Conservation (phyloP, 53 echinoderm and acorn worm genomes). For the Crossaster papposus region DNA sequence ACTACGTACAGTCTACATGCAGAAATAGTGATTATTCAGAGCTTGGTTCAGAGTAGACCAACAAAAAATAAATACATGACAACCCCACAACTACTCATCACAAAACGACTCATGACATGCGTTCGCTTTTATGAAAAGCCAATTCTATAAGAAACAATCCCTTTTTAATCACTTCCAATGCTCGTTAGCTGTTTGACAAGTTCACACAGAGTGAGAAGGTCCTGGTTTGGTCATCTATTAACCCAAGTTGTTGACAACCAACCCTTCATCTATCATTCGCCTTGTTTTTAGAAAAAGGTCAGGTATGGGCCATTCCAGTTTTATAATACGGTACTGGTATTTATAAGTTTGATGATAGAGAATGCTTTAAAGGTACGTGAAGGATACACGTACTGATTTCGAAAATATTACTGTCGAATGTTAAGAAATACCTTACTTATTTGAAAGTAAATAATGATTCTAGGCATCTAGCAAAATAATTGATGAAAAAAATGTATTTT, state of each 20-base stretch:
- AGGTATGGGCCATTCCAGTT: not conserved
- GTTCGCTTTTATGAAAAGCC: not conserved
- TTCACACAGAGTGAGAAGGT: not conserved
- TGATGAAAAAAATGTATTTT: too few species aligned
- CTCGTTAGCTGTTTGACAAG: not conserved
- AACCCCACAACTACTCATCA: not conserved
- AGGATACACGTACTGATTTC: too few species aligned
- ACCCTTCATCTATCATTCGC: slow-evolving; percentile 6
- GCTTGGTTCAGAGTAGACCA: too few species aligned
- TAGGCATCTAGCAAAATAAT: too few species aligned
- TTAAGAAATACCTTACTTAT: too few species aligned
- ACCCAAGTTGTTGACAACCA: not conserved
- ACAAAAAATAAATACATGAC: not conserved
- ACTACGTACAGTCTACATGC: too few species aligned
- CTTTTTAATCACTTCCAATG: not conserved
- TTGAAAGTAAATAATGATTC: too few species aligned
- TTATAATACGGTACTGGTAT: not conserved
- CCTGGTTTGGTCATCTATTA: slow-evolving; percentile 27
- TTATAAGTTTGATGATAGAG: too few species aligned
- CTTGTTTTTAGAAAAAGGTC: slow-evolving; percentile 2
- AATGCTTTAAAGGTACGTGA: too few species aligned
- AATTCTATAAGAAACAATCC: slow-evolving; percentile 11
- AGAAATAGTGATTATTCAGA: too few species aligned
- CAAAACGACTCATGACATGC: not conserved
- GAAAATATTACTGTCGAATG: too few species aligned